Percentiles rank a stretch among this genome's conserved stretches.
phyloP scores from a whole-genome alignment of 2,797 vertebrate species.

The Liparis tanakae region DNA sequence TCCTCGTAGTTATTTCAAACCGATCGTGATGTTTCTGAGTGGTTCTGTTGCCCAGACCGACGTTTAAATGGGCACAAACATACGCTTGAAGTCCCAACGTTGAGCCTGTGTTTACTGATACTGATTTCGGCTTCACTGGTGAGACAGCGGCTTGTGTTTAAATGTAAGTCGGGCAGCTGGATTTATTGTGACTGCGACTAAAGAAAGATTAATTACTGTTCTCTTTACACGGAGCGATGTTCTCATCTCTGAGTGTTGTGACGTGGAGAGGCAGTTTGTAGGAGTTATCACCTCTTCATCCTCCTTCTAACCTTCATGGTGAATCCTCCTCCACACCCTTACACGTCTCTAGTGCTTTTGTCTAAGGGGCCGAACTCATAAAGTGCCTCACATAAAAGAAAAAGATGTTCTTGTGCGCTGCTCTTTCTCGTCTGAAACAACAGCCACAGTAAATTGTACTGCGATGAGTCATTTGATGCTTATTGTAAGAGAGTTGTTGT shows the following conservation, averaged over 20 bases:
- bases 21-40: background rate
- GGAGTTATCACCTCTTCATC: background rate
- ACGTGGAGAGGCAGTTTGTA: constrained; percentile 8
- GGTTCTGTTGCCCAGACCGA: background rate
- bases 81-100: background rate
- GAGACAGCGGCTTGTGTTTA: background rate
- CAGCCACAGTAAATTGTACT: background rate
- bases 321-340: background rate
- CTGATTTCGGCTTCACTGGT: background rate
- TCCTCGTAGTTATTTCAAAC: background rate
- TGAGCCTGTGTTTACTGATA: background rate
- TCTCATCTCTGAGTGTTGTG: background rate
- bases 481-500: background rate
- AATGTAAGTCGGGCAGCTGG: background rate
- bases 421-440: background rate
- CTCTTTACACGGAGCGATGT: constrained; percentile 11
- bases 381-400: background rate
- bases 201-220: background rate
- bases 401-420: background rate
- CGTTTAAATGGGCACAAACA: no score
- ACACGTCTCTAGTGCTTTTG: background rate
- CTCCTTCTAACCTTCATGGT: background rate
- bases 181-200: background rate
- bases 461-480: background rate
- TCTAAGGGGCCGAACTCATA: background rate